phyloP scores from a whole-genome alignment of 2,113 vertebrate genomes.

The Ceyx cyanopectus region DNA sequence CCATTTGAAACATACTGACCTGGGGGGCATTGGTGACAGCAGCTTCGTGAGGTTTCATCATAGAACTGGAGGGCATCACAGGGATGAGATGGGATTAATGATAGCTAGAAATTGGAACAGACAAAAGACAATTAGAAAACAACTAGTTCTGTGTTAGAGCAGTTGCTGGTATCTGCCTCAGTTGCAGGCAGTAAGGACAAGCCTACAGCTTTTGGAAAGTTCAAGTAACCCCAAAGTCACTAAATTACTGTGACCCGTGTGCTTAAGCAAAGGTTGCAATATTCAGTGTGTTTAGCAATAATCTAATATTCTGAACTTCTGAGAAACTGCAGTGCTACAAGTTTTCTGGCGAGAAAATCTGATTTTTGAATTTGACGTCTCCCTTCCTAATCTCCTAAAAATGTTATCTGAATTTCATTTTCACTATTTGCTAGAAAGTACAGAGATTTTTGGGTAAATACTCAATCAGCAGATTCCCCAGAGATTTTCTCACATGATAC shows the following conservation, averaged over 20 bases:
- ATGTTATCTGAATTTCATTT: slow-evolving; percentile 27
- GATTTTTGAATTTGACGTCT: not conserved
- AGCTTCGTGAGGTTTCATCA: not conserved
- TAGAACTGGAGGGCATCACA: slow-evolving; percentile 1
- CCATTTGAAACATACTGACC: slow-evolving; percentile 38
- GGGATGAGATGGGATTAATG: not conserved
- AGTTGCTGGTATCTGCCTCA: not conserved
- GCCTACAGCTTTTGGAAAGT: not conserved
- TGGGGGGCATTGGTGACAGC: slow-evolving; percentile 67
- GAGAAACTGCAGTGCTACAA: slow-evolving; percentile 2
- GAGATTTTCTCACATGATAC: not conserved
- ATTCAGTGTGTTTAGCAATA: not conserved
- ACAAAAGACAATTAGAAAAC: not conserved
- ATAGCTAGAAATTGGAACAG: slow-evolving; percentile 3
- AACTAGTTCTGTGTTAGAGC: not conserved
- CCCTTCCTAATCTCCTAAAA: slow-evolving; percentile 21
- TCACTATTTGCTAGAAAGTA: not conserved
- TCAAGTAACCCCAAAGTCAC: not conserved
- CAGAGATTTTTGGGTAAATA: not conserved
- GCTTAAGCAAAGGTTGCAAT: not conserved
- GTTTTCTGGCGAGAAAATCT: not conserved
- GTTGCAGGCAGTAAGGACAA: not conserved
- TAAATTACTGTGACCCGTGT: not conserved
- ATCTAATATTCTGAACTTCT: not conserved
- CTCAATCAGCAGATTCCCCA: not conserved